These are phyloP conservation scores for Eugnorisma glareosa DNA, from an alignment of 2,888 invertebrate species.

Conservation along the genomic window DNA sequence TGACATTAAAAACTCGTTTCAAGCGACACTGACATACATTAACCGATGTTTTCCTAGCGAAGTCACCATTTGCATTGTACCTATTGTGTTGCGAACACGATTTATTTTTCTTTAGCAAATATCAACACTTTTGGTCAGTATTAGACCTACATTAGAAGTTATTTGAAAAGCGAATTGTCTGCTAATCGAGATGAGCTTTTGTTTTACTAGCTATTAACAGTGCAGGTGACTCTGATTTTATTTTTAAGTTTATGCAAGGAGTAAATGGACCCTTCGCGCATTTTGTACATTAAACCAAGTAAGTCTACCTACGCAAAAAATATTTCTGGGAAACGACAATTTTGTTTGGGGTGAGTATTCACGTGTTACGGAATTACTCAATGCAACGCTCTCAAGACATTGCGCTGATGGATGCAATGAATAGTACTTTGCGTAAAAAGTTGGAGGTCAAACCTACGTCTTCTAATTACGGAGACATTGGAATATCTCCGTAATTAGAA, in stretches of 20 bases:
- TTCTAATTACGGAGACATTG: too few relatives aligned
- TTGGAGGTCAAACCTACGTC: too few relatives aligned
- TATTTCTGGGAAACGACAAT: too few relatives aligned
- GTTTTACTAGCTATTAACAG: background rate
- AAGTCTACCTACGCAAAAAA: too few relatives aligned
- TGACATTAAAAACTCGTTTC: conserved; percentile 64
- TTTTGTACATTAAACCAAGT: too few relatives aligned
- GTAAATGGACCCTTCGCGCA: too few relatives aligned
- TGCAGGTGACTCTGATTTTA: background rate
- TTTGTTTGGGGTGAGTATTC: too few relatives aligned
- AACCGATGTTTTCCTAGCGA: conserved; percentile 35
- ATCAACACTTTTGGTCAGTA: conserved; percentile 32
- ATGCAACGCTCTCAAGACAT: too few relatives aligned
- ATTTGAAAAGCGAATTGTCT: background rate
- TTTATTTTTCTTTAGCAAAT: conserved; percentile 31
- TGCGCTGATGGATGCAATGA: too few relatives aligned
- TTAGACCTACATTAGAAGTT: conserved; percentile 1
- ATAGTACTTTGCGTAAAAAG: too few relatives aligned
- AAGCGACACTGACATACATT: conserved; percentile 43
- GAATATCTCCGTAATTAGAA: too few relatives aligned
- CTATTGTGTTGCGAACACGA: conserved; percentile 23
- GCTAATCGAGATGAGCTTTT: background rate
- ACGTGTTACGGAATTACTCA: too few relatives aligned
- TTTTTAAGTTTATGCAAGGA: background rate
- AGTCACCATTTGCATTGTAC: conserved; percentile 44